Conservation (phyloP, 2,888 invertebrate species). For the Prenolepis imparis region DNA sequence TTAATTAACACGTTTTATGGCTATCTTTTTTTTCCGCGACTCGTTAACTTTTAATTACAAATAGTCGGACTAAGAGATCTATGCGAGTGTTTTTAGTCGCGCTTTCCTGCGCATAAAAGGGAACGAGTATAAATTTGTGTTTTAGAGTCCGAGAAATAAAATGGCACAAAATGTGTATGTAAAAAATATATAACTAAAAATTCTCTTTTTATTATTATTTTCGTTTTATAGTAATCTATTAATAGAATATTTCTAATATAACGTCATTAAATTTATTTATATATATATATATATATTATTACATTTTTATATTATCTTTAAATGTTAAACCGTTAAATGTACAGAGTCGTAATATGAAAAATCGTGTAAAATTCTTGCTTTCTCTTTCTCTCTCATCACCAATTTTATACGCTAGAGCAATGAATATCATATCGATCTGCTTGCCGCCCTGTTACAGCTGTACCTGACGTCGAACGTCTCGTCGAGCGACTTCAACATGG, state of each 20-base stretch:
- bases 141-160: background rate
- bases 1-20: slow-evolving; percentile 32
- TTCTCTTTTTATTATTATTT: background rate
- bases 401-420: slow-evolving; percentile 14
- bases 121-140: background rate
- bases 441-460: slow-evolving; percentile 86
- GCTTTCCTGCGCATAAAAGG: background rate
- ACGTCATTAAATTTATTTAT: background rate
- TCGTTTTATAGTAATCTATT: background rate
- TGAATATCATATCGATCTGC: slow-evolving; percentile 31
- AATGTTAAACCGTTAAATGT: background rate
- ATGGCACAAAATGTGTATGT: background rate
- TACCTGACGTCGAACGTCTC: slow-evolving; percentile 94
- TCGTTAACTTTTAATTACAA: slow-evolving; percentile 44
- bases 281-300: background rate
- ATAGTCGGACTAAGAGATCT: slow-evolving; percentile 23
- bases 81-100: slow-evolving; percentile 19
- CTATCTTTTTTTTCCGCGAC: slow-evolving; percentile 20
- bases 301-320: background rate
- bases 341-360: background rate
- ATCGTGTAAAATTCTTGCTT: background rate
- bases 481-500: slow-evolving; percentile 95
- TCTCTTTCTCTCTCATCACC: background rate
- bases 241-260: background rate
- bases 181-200: background rate